Evolutionary conservation across 2,888 invertebrate genomes (phyloP).

Genomic region (Podotricha telesiphe): DNA sequence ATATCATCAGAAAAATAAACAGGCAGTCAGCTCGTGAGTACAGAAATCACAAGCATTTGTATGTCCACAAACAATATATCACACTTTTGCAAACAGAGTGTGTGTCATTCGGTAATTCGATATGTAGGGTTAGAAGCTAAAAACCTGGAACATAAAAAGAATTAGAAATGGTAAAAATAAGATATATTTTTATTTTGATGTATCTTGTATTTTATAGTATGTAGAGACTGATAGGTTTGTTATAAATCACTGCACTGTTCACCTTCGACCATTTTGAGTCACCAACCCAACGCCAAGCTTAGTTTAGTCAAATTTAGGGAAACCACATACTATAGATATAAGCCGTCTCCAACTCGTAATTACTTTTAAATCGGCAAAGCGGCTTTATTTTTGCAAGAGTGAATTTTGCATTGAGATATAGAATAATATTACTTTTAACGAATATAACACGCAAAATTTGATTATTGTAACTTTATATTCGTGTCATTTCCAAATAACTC

Average conservation of each 20-base stretch:
- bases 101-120: slow-evolving; percentile 35
- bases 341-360: too few relatives aligned
- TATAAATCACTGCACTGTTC: too few relatives aligned
- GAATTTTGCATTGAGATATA: too few relatives aligned
- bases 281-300: too few relatives aligned
- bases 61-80: slow-evolving; percentile 26
- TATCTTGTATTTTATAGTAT: too few relatives aligned
- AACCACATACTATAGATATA: too few relatives aligned
- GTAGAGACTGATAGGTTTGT: too few relatives aligned
- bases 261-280: too few relatives aligned
- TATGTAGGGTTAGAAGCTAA: slow-evolving; percentile 30
- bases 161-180: neutral
- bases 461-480: neutral
- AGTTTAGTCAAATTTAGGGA: too few relatives aligned
- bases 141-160: neutral
- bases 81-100: slow-evolving; percentile 31
- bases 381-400: too few relatives aligned
- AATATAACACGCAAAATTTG: neutral
- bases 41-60: slow-evolving; percentile 14
- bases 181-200: neutral
- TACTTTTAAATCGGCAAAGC: too few relatives aligned
- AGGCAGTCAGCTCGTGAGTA: neutral
- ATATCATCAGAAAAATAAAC: neutral
- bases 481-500: slow-evolving; percentile 6
- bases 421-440: too few relatives aligned